Base-by-base conservation (phyloP, 2,113 vertebrate genomes). In the Henicopernis longicauda region DNA sequence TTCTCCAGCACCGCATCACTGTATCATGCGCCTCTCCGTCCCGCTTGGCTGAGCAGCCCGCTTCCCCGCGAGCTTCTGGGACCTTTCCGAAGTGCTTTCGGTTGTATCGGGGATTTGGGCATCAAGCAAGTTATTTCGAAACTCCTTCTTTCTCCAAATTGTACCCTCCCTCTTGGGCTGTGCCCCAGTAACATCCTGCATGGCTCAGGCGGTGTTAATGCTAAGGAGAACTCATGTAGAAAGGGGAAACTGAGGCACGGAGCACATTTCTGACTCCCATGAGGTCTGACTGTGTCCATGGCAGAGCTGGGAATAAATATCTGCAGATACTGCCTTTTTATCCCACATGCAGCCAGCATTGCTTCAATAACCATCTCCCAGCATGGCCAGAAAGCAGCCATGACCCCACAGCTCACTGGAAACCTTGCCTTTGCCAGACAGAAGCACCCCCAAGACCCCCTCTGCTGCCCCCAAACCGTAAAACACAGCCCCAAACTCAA, bases 161-260 rank as follows among this genome's bases (percentile, higher is more conserved):
- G 69, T 18, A 76, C 71, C 62, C 25, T n/a, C 58, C 88, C 19
- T 19, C 21, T 10, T 19, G 54, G 70, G 62, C 26, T 89, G 19
- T 16, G 52, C 26, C 79, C 57, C 76, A 26, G 54, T 76, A 27
- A 27, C 29, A 42, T 10, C 40, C 81, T 31, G 29, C 19, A 0
- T 0, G 6, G 77, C 10, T 80, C 34, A 7, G 63, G 72, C 0
- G 0, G 11, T 3, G 45, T 42, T 74, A 49, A 19, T 1, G 9
- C 5, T 27, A 16, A 50, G 29, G 54, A 73, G 31, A 40, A 38
- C 5, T 11, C 8, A 2, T 13, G 16, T 3, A 47, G 65, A 58
- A 59, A 29, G 54, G 78, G 70, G 95, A 96, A 96, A 95, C 73
- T 38, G 91, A 96, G 93, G 95, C 82, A 85, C 0, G 0, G 57